phyloP scores from a whole-genome alignment of 2,113 vertebrate species.

The Rhinichthys klamathensis region DNA sequence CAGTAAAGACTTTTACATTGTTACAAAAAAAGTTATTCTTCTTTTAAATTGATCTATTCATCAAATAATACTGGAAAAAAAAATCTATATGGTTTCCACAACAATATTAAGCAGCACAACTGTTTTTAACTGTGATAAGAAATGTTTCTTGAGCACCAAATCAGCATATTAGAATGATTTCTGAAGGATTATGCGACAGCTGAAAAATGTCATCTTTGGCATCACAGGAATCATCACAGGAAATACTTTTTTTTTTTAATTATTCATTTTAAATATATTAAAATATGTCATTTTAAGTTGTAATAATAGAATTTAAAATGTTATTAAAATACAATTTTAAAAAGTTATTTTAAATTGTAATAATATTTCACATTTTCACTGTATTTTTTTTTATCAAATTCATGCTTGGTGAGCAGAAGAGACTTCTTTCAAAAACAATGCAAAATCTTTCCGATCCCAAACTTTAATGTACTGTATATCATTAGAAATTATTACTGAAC shows the following conservation, averaged over 20 bases:
- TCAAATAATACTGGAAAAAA: no score
- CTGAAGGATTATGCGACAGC: no score
- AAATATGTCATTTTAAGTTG: neutral
- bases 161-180: neutral
- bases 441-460: neutral
- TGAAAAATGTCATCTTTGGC: neutral
- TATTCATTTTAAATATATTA: neutral
- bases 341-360: neutral
- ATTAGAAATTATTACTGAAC: neutral
- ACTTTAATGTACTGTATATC: neutral
- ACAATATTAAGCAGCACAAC: neutral
- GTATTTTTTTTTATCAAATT: neutral
- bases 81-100: no score
- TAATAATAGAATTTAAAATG: no score
- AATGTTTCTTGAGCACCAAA: neutral
- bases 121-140: neutral
- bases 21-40: neutral
- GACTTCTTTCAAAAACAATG: neutral
- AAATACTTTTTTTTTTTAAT: neutral
- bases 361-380: neutral
- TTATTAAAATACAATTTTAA: no score
- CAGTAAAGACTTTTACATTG: neutral
- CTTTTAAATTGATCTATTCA: no score
- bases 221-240: neutral
- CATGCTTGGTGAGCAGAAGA: neutral